A percentile compares a stretch with the other conserved stretches of the same genome.
Conservation (phyloP, 2,888 invertebrate genomes). For the Morinoia aosen region DNA sequence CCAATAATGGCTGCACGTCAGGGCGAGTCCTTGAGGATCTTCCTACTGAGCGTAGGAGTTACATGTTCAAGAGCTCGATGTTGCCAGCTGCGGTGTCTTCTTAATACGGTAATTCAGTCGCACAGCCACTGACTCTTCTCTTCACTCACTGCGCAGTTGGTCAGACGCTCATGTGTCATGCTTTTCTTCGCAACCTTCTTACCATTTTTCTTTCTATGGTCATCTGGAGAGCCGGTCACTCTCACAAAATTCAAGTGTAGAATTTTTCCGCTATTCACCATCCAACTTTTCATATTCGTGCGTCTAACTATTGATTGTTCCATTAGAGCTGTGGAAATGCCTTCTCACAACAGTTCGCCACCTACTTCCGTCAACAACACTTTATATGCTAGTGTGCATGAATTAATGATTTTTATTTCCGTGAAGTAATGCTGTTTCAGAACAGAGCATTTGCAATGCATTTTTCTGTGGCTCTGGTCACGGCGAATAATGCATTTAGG, state of each 20-base stretch:
- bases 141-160: constrained; percentile 2
- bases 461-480: background rate
- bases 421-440: background rate
- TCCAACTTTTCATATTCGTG: background rate
- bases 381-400: background rate
- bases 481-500: background rate
- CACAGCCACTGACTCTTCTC: background rate
- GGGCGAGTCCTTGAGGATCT: background rate
- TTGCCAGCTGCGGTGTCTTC: constrained; percentile 1
- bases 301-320: background rate
- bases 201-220: background rate
- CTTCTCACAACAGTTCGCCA: background rate
- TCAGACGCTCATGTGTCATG: background rate
- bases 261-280: background rate
- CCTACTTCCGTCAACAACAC: background rate
- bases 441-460: background rate
- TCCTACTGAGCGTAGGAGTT: constrained; percentile 37
- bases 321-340: background rate
- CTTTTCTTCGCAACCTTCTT: background rate
- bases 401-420: background rate
- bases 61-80: background rate
- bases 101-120: background rate
- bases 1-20: background rate
- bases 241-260: background rate
- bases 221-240: background rate